These are phyloP conservation scores for Choreutis nemorana DNA, from an alignment of 2,888 invertebrate genomes.

Conservation along the genomic window DNA sequence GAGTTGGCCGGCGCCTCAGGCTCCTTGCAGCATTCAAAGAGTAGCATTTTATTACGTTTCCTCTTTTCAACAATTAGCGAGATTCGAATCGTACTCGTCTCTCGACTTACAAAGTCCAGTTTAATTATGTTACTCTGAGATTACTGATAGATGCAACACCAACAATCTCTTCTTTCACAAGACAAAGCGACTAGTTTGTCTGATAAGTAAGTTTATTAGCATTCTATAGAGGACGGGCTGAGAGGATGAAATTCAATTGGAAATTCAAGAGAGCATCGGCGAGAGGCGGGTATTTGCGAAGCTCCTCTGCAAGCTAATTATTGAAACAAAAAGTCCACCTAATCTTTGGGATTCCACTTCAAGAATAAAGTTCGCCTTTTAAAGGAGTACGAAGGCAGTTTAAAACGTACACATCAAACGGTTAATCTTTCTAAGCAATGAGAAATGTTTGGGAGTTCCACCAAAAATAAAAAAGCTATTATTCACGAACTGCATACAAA, in stretches of 20 bases:
- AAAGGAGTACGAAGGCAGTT: too few relatives aligned
- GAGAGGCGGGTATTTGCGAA: too few relatives aligned
- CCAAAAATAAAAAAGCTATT: too few relatives aligned
- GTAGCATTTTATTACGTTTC: constrained; percentile 58
- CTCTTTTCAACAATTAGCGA: constrained; percentile 55
- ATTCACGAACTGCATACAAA: too few relatives aligned
- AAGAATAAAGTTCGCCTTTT: too few relatives aligned
- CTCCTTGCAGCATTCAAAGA: constrained; percentile 58
- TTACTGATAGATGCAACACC: constrained; percentile 28
- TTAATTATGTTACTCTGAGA: constrained; percentile 39
- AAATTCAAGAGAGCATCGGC: constrained; percentile 30
- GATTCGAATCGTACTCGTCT: constrained; percentile 45
- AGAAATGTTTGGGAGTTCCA: too few relatives aligned
- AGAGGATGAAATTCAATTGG: constrained; percentile 43
- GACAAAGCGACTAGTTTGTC: constrained; percentile 40
- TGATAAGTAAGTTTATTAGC: constrained; percentile 46
- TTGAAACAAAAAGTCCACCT: too few relatives aligned
- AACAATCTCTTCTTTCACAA: constrained; percentile 31
- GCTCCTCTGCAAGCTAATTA: too few relatives aligned
- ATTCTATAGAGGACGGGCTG: constrained; percentile 25
- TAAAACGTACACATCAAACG: too few relatives aligned
- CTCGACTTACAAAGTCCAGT: constrained; percentile 41
- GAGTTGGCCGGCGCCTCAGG: constrained; percentile 31
- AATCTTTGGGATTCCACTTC: too few relatives aligned
- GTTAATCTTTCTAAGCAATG: too few relatives aligned